A percentile compares a stretch with the other conserved stretches of the same genome.
Evolutionary conservation across 2,888 invertebrate genomes (phyloP).

Genomic region (Nymphalis urticae): DNA sequence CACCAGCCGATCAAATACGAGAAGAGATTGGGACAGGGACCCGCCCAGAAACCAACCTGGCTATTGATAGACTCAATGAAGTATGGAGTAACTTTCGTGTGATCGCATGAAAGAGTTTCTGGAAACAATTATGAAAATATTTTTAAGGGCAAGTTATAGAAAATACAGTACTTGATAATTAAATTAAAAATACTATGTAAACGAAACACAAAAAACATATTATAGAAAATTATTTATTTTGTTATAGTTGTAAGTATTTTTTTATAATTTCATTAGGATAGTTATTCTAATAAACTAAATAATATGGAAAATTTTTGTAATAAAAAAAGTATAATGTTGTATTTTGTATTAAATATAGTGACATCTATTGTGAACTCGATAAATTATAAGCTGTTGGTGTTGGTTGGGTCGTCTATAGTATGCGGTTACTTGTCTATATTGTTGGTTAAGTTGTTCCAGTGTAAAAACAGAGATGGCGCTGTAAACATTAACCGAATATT

Average conservation of each 20-base stretch:
- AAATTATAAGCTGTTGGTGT: not conserved
- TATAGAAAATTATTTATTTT: too few relatives aligned
- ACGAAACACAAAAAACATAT: too few relatives aligned
- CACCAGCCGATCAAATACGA: slow-evolving; percentile 94
- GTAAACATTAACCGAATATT: not conserved
- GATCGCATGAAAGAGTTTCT: slow-evolving; percentile 94
- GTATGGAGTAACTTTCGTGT: slow-evolving; percentile 94
- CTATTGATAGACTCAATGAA: slow-evolving; percentile 94
- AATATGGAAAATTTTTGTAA: not conserved
- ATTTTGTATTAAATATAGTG: not conserved
- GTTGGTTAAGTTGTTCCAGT: not conserved
- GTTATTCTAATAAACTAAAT: not conserved
- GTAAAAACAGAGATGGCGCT: slow-evolving; percentile 1
- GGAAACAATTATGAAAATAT: slow-evolving; percentile 38
- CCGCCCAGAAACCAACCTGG: slow-evolving; percentile 90
- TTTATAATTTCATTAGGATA: not conserved
- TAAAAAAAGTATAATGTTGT: not conserved
- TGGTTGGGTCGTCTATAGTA: not conserved
- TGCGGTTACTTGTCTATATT: too few relatives aligned
- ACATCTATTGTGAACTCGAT: not conserved
- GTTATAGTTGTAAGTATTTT: too few relatives aligned
- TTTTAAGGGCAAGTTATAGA: not conserved
- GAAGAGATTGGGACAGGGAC: slow-evolving; percentile 90
- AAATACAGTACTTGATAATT: not conserved
- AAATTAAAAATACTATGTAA: not conserved